A percentile compares a stretch with the other conserved stretches of the same genome.
Evolutionary conservation across 2,888 invertebrate species (phyloP).

Genomic region (Chirona hameri): DNA sequence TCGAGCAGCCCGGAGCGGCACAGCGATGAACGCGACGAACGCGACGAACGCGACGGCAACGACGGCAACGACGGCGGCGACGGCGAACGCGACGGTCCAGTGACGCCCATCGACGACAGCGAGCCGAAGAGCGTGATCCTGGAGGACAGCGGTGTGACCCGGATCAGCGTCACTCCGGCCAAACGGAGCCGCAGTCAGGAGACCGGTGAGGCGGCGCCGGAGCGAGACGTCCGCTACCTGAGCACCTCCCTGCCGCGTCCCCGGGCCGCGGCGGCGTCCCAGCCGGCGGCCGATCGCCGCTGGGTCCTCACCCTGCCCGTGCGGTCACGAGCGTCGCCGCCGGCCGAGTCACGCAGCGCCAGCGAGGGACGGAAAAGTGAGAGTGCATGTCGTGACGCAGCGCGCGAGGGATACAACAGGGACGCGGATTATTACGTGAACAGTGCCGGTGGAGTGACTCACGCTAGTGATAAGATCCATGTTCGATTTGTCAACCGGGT

Average conservation of each 20-base stretch:
- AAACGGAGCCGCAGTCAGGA: neutral
- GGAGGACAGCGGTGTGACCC: constrained; percentile 9
- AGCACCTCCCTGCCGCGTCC: neutral
- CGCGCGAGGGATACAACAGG: neutral
- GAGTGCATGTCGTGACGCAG: neutral
- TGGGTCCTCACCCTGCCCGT: constrained; percentile 6
- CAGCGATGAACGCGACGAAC: neutral
- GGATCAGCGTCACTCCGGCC: neutral
- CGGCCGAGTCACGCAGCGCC: constrained; percentile 1
- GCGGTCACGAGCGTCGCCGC: neutral
- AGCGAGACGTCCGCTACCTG: neutral
- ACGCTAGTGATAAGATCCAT: neutral
- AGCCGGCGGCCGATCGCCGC: neutral
- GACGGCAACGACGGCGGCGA: neutral
- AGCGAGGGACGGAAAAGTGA: constrained; percentile 1
- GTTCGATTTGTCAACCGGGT: neutral
- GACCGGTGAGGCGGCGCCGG: neutral
- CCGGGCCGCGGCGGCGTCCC: neutral
- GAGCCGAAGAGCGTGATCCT: neutral
- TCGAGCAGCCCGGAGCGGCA: neutral
- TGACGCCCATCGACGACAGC: neutral
- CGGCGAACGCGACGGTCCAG: neutral
- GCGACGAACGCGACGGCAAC: neutral
- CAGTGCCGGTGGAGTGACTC: neutral
- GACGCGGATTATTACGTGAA: neutral